Base-by-base conservation (phyloP, 2,113 vertebrate genomes). In the Narcine bancroftii region DNA sequence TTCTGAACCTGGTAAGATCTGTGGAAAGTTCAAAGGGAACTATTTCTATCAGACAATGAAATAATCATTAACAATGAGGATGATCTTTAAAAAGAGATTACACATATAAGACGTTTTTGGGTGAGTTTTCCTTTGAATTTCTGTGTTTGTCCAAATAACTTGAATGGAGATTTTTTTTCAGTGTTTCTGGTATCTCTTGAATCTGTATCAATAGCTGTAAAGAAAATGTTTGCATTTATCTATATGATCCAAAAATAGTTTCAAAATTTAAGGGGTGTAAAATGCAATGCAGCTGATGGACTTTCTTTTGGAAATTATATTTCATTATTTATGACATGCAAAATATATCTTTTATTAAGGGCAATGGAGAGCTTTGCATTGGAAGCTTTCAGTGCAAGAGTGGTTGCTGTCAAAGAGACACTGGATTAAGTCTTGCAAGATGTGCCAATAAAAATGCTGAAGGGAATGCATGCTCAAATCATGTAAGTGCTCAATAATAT, bases 351-450 rank as follows among this genome's bases (percentile, higher is more conserved):
- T 91, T 91, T 33, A 29, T 0, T 33, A 94, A 97, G 97, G 93
- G 96, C 0, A 33, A 75, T 0, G 96, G 96, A 0, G 97, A 97
- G 92, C 94, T 97, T 93, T 97, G 97, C 92, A 0, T 95, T 45
- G 95, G 95, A 92, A 97, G 96, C 0, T 0, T 0, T 29, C 96
- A 97, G 93, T 97, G 97, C 94, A 96, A 94, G 92, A 97, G 96
- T 6, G 2, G 11, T 2, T 97, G 97, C 93, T 97, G 97, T 92
- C 95, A 96, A 36, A 94, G 93, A 0, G 0, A 0, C 0, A 53
- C 0, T 0, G 92, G 75, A 0, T 15, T 96, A 92, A 95, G 95
- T 93, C 87, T 97, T 92, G 94, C 96, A 56, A 96, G 96, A 0
- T 97, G 97, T 0, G 72, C 93, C 0, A 53, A 92, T 0, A 94